Evolutionary conservation across 2,888 invertebrate species (phyloP).

Genomic region (Harmothoe impar): DNA sequence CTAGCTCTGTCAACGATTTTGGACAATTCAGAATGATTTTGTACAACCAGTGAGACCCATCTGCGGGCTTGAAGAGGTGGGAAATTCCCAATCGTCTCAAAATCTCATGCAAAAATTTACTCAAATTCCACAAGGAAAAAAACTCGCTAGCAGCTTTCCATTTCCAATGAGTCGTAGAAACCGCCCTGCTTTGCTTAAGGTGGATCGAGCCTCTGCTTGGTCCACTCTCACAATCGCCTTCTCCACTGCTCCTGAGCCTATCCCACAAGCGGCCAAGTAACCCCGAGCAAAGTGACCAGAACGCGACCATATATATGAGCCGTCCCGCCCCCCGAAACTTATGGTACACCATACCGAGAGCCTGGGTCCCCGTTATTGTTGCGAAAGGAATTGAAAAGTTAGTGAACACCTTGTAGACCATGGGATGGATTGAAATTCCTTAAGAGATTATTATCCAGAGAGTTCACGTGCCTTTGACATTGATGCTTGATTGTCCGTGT

Average conservation of each 20-base stretch:
- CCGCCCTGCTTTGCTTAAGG: conserved; percentile 33
- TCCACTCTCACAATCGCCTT: conserved; percentile 21
- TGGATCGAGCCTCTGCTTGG: conserved; percentile 28
- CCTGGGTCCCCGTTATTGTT: not conserved
- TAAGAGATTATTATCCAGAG: conserved; percentile 46
- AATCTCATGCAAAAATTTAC: not conserved
- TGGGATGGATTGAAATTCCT: conserved; percentile 52
- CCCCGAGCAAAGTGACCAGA: conserved; percentile 51
- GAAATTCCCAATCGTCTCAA: not conserved
- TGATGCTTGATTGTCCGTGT: conserved; percentile 54
- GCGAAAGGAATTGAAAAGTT: conserved; percentile 13
- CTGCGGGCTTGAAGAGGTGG: not conserved
- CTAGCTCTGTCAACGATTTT: conserved; percentile 45
- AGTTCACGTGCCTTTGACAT: conserved; percentile 63
- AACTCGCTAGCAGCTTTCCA: conserved; percentile 27
- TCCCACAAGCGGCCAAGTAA: not conserved
- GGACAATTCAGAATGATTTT: conserved; percentile 13
- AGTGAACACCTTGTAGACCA: conserved; percentile 16
- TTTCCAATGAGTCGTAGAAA: conserved; percentile 24
- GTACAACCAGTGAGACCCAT: not conserved
- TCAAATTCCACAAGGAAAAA: not conserved
- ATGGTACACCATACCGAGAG: not conserved
- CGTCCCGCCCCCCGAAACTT: not conserved
- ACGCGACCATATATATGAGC: not conserved
- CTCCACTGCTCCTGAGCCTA: conserved; percentile 31